Percentiles rank a stretch among this genome's conserved stretches.
phyloP scores from a whole-genome alignment of 2,888 invertebrate species.

The Melanostoma scalare region DNA sequence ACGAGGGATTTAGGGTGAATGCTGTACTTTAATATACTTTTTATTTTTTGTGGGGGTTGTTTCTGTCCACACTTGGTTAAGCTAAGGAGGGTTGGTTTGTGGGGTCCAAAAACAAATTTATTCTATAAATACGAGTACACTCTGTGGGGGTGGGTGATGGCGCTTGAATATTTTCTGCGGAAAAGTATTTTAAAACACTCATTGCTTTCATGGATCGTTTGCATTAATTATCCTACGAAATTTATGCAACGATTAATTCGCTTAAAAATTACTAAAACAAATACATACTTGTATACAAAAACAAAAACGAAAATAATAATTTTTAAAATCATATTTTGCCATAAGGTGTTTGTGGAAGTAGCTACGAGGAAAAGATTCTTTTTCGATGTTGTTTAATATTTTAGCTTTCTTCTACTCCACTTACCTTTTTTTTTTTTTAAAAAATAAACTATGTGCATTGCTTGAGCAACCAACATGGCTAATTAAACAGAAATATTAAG shows the following conservation, averaged over 20 bases:
- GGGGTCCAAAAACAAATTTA: constrained; percentile 20
- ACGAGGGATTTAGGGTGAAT: constrained; percentile 40
- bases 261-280: constrained; percentile 11
- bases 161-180: constrained; percentile 5
- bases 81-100: constrained; percentile 25
- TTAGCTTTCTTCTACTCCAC: constrained; percentile 55
- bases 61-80: constrained; percentile 43
- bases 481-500: constrained; percentile 36
- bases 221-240: constrained; percentile 44
- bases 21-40: constrained; percentile 21
- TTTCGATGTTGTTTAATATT: constrained; percentile 8
- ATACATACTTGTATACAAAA: background rate
- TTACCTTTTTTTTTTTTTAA: constrained; percentile 49
- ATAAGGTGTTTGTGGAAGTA: constrained; percentile 49
- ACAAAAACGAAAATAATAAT: background rate
- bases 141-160: constrained; percentile 27
- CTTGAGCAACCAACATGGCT: constrained; percentile 52
- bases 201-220: constrained; percentile 27
- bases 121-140: constrained; percentile 20
- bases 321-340: constrained; percentile 40
- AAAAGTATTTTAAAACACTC: constrained; percentile 2
- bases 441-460: constrained; percentile 4
- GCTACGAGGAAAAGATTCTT: constrained; percentile 24
- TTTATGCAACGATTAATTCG: constrained; percentile 64
- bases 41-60: constrained; percentile 10